Conservation (phyloP, 2,888 invertebrate species). For the Drosophila mimica region DNA sequence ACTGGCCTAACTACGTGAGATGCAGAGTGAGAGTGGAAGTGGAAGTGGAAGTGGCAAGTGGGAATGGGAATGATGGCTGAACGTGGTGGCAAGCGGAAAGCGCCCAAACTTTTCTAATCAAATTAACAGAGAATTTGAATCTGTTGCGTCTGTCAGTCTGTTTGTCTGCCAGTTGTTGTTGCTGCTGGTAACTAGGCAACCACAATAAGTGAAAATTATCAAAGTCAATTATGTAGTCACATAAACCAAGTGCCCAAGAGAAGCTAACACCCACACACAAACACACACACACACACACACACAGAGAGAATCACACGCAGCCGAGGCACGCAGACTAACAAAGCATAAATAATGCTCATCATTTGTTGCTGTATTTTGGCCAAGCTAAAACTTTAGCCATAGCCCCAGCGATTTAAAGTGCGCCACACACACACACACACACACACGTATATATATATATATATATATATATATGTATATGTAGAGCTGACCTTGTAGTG, state of each 20-base stretch:
- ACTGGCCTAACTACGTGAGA: conserved; percentile 1
- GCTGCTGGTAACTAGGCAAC: conserved; percentile 52
- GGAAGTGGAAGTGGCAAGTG: neutral
- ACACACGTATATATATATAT: too few species aligned
- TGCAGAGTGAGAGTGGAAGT: neutral
- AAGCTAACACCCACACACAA: conserved; percentile 17
- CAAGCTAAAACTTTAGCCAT: conserved; percentile 53
- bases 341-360: conserved; percentile 58
- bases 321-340: conserved; percentile 8
- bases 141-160: conserved; percentile 49
- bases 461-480: too few species aligned
- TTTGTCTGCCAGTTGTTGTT: conserved; percentile 17
- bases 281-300: conserved; percentile 7
- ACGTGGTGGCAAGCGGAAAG: conserved; percentile 8
- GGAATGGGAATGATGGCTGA: neutral
- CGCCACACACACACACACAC: conserved; percentile 18
- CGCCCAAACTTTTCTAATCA: conserved; percentile 80
- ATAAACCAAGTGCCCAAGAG: conserved; percentile 60
- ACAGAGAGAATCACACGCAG: neutral
- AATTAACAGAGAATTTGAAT: conserved; percentile 77
- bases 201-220: conserved; percentile 80
- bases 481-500: conserved; percentile 49
- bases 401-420: conserved; percentile 53
- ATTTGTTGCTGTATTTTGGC: conserved; percentile 47
- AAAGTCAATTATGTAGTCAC: conserved; percentile 76